Evolutionary conservation across 2,113 vertebrate genomes (phyloP).

Genomic region (Conger conger): DNA sequence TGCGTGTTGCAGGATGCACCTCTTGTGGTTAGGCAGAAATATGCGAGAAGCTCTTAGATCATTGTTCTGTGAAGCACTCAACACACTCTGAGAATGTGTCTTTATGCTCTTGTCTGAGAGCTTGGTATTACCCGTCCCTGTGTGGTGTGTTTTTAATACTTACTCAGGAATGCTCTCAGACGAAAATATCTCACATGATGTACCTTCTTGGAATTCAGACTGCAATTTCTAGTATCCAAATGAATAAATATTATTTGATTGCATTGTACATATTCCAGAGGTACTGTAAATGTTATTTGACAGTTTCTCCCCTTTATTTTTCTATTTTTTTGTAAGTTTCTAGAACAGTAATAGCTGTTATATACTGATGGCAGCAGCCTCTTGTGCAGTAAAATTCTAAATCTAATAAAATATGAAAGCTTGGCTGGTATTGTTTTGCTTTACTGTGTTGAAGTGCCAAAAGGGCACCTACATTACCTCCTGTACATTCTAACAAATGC

Average conservation of each 20-base stretch:
- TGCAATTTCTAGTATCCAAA: not conserved
- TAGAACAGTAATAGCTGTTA: too few relatives aligned
- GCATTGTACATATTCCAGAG: not conserved
- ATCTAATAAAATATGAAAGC: too few relatives aligned
- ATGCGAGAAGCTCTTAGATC: slow-evolving; percentile 60
- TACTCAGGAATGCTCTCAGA: slow-evolving; percentile 12
- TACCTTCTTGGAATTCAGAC: not conserved
- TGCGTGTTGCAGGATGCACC: slow-evolving; percentile 29
- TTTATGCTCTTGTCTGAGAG: slow-evolving; percentile 9
- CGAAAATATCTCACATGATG: slow-evolving; percentile 18
- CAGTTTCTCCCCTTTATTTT: not conserved
- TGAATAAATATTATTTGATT: not conserved
- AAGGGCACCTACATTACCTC: too few relatives aligned
- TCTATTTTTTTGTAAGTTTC: not conserved
- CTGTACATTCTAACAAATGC: too few relatives aligned
- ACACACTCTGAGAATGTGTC: slow-evolving; percentile 50
- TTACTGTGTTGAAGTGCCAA: too few relatives aligned
- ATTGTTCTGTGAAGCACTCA: slow-evolving; percentile 59
- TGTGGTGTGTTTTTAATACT: slow-evolving; percentile 18
- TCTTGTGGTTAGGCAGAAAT: slow-evolving; percentile 30
- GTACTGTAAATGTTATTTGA: not conserved
- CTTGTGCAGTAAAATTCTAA: too few relatives aligned
- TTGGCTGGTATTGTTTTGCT: too few relatives aligned
- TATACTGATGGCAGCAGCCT: too few relatives aligned
- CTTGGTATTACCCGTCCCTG: slow-evolving; percentile 21